Base-by-base conservation (phyloP, 2,797 vertebrate genomes). In the Phalloptychus januarius region DNA sequence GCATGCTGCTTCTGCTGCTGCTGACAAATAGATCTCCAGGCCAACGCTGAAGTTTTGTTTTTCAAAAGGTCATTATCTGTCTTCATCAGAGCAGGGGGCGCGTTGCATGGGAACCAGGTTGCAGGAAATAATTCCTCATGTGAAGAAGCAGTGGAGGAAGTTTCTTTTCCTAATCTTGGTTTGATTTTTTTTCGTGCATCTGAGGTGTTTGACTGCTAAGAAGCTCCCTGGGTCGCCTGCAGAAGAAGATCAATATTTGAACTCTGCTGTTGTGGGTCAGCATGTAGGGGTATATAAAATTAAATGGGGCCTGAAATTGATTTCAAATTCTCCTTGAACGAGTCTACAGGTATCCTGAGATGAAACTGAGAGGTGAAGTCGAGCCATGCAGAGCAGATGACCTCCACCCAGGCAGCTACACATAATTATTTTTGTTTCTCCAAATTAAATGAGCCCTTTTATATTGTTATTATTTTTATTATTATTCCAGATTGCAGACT, bases 231-330 rank as follows among this genome's bases (percentile, higher is more conserved):
- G 90, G 91, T 93, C 91, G 85, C 84, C 83, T 36, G 71, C 86
- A 74, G 33, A 74, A 82, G 77, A 80, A 88, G 90, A 94, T 94
- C 93, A 90, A 94, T 94, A 93, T 90, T 91, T 92, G 90, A 92
- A 91, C 89, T 91, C 42, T 86, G 86, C 84, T 84, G 89, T 89
- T 87, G 85, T 80, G 92, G 84, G 89, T 88, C 89, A 91, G 88
- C 88, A 78, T 92, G 89, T 91, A 80, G 72, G 84, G 85, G 86
- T 88, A 83, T 92, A 92, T 94, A 89, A 94, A 94, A 95, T 91
- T 79, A 95, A 94, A 94, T 94, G 90, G 92, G 87, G 87, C 94
- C 94, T 94, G 93, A 95, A 95, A 94, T 94, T 94, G 94, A 94
- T 95, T 94, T 90, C 79, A 91, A 88, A 85, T 89, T 93, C 90